Conservation (phyloP, 2,113 vertebrate species). For the Tiliqua scincoides region DNA sequence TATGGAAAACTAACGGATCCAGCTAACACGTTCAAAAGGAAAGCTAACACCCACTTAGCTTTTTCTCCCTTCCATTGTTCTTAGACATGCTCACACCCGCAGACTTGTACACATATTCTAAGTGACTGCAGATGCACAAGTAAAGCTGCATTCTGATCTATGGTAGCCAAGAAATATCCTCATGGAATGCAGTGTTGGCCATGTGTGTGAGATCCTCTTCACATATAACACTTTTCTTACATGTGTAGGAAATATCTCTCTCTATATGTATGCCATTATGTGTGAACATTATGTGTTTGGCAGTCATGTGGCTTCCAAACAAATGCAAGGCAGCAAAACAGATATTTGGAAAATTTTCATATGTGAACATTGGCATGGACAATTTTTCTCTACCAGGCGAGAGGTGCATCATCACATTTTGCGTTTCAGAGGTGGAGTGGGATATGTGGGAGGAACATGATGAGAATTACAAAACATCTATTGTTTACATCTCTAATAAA, state of each 20-base stretch:
- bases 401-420: constrained; percentile 48
- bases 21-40: constrained; percentile 22
- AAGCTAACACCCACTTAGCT: constrained; percentile 19
- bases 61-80: not conserved
- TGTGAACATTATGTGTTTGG: not conserved
- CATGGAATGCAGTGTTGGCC: not conserved
- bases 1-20: constrained; percentile 48
- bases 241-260: not conserved
- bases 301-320: not conserved
- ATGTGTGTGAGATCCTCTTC: not conserved
- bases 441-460: constrained; percentile 31
- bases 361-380: not conserved
- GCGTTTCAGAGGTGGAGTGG: constrained; percentile 27
- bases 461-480: constrained; percentile 35
- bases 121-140: not conserved
- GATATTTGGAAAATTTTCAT: constrained; percentile 1
- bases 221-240: not conserved
- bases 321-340: constrained; percentile 17
- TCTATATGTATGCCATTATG: not conserved
- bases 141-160: constrained; percentile 2
- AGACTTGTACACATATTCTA: not conserved
- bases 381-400: constrained; percentile 31
- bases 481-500: constrained; percentile 44
- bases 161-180: not conserved
- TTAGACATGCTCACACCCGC: not conserved